Base-by-base conservation (phyloP, 2,113 vertebrate species). In the zebrafish (Danio rerio) region DNA sequence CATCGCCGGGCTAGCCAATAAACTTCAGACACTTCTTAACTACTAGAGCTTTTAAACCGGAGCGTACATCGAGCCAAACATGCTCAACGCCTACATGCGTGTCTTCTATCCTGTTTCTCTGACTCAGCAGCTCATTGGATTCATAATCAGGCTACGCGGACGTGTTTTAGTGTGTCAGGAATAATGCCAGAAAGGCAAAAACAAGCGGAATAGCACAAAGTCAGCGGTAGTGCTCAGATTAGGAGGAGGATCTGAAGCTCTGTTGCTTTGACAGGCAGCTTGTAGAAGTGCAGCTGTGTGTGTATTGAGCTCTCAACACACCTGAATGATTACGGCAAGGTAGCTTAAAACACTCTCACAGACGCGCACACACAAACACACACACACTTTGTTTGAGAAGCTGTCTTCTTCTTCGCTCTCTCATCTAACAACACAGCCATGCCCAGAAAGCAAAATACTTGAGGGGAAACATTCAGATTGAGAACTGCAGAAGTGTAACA, bases 141-240 rank as follows among this genome's bases (percentile, higher is more conserved):
- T 68, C 65, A 68, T 16, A 55, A 55, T 6, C 16, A 11, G 12
- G 8, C 31, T 58, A 74, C 53, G 43, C n/a, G 53, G 5, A 18
- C 31, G 0, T 2, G 1, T 53, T 73, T 73, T 8, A 18, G n/a
- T 53, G 40, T 11, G 8, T n/a, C 31, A 40, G 50, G 11, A 45
- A 81, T 21, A 76, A 5, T 49, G 43, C 18, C 42, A 15, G 21
- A 9, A 5, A 62, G n/a, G 15, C 7, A 50, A 63, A 40, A 78
- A 62, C 40, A 45, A 45, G 78, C 12, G 65, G 20, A 61, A 62
- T 68, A 78, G 77, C 50, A 40, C 68, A 87, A 82, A 87, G 11
- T 12, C 55, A 62, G 70, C n/a, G 80, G 11, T 42, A 53, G 49
- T 65, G 76, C 68, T 65, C 66, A 47, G 56, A 65, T 70, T 61